phyloP scores from a whole-genome alignment of 2,888 invertebrate species.

The Xanthia icteritia region DNA sequence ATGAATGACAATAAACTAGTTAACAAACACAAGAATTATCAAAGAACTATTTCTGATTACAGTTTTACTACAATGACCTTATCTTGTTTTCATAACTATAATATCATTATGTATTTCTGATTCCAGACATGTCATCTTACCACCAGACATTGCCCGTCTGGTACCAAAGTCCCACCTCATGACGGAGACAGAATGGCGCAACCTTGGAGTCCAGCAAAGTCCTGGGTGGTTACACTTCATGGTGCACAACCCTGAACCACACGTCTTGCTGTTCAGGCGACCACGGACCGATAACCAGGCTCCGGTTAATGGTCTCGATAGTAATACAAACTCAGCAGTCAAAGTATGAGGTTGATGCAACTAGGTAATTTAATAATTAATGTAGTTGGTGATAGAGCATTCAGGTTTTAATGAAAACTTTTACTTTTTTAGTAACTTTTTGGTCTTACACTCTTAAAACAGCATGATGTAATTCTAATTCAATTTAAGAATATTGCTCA shows the following conservation, averaged over 20 bases:
- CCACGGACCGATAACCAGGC: slow-evolving; percentile 82
- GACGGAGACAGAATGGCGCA: slow-evolving; percentile 98
- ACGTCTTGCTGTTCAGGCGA: slow-evolving; percentile 95
- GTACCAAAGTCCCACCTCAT: slow-evolving; percentile 97
- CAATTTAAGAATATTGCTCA: background rate
- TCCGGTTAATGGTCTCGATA: slow-evolving; percentile 79
- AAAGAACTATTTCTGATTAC: background rate
- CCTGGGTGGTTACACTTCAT: slow-evolving; percentile 96
- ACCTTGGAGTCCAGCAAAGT: slow-evolving; percentile 98
- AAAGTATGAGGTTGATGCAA: slow-evolving; percentile 75
- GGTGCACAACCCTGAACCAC: slow-evolving; percentile 97
- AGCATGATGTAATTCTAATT: background rate
- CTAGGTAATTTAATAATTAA: slow-evolving; percentile 53
- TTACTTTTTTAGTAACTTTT: slow-evolving; percentile 7
- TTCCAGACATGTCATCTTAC: slow-evolving; percentile 96
- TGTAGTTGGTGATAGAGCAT: slow-evolving; percentile 42
- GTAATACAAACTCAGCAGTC: slow-evolving; percentile 77
- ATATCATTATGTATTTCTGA: background rate
- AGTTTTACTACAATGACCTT: background rate
- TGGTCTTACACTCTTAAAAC: background rate
- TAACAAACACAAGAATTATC: background rate
- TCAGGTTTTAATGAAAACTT: background rate
- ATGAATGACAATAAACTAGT: background rate
- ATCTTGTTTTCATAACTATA: background rate
- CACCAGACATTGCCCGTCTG: slow-evolving; percentile 94